Base-by-base conservation (phyloP, 1,140 invertebrate species). In the Gonatopus flavifemur region DNA sequence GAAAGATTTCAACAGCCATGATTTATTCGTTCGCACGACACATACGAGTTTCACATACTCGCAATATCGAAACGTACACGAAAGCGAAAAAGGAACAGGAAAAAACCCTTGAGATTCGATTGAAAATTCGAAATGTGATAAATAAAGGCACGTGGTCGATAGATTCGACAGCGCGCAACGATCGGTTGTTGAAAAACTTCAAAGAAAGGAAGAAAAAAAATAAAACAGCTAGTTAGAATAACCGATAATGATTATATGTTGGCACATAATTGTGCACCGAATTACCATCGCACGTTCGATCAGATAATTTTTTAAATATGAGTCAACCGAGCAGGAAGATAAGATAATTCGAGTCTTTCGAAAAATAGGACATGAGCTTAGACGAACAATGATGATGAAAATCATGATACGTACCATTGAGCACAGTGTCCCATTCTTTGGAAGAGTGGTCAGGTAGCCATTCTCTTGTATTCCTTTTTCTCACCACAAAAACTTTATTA, bases 361-460 rank as follows among this genome's bases (percentile, higher is more conserved):
- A 39, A 19, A 49, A 31, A 54, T 16, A 22, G 22, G 31, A 21
- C 16, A 40, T 28, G 22, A 10, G 33, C 18, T 13, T 16, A 32
- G 19, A 25, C 13, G 37, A 43, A 41, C 36, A 22, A 44, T 4
- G 25, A 38, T 30, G 21, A 24, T 41, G 39, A 12, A 41, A 15
- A 19, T 25, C 3, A 38, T 42, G 18, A 57, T 53, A 64, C 67
- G 37, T 68, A 70, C 69, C 67, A 64, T 66, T 58, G 59, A 56
- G 57, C 44, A 64, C 60, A 63, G 63, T 68, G 64, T 67, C 72
- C 65, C 72, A 72, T 72, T 68, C 64, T 69, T 72, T 47, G 41
- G 32, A 60, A 49, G 60, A 64, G n/a, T n/a, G 70, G 70, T 74
- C 72, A 73, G 67, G 66, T 72, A 61, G 69, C 67, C 72, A 70